phyloP scores from a whole-genome alignment of 2,888 invertebrate species.

The Leptopilina syphax region DNA sequence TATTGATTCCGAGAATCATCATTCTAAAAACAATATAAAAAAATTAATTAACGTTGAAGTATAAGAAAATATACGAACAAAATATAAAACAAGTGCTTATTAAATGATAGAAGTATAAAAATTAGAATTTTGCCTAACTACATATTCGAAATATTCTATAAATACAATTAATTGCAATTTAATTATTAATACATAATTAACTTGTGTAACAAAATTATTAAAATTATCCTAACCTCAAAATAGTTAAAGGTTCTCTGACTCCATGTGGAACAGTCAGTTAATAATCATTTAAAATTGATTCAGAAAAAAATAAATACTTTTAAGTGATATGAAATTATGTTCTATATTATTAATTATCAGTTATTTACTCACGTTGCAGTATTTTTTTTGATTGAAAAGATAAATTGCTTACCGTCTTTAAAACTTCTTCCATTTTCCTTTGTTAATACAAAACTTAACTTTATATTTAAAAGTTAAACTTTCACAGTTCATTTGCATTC shows the following conservation, averaged over 20 bases:
- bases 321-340: neutral
- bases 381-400: neutral
- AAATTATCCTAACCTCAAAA: no score
- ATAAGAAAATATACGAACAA: neutral
- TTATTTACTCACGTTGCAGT: neutral
- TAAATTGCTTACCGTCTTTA: neutral
- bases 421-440: conserved; percentile 2
- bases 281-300: no score
- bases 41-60: neutral
- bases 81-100: neutral
- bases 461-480: neutral
- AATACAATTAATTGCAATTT: no score
- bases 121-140: neutral
- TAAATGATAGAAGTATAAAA: neutral
- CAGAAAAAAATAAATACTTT: neutral
- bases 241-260: no score
- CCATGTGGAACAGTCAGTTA: no score
- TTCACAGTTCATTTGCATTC: neutral
- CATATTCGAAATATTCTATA: neutral
- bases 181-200: no score
- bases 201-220: no score
- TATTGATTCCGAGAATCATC: neutral
- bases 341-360: neutral
- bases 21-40: neutral
- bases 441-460: neutral